Percentiles rank a stretch among this genome's conserved stretches.
Evolutionary conservation across 2,113 vertebrate genomes (phyloP).

Genomic region (Brachirus orientalis): DNA sequence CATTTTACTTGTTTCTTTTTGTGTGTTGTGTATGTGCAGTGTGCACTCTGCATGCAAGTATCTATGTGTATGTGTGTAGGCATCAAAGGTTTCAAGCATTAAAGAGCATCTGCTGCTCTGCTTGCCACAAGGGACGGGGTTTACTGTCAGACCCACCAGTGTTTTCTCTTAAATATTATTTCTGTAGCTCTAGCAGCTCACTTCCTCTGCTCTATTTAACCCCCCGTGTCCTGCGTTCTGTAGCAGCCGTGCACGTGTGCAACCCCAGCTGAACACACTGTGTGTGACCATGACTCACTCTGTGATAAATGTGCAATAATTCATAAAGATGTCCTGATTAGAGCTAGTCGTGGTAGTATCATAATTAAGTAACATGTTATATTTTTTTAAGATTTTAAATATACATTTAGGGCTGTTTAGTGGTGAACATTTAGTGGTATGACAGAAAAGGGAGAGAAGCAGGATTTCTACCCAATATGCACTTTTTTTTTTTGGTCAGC

Average conservation of each 20-base stretch:
- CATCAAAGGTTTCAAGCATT: conserved; percentile 49
- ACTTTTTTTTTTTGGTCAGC: background rate
- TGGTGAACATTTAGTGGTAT: too few species aligned
- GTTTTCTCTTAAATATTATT: conserved; percentile 34
- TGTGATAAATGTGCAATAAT: background rate
- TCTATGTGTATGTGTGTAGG: background rate
- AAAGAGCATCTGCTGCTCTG: conserved; percentile 55
- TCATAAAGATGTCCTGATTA: background rate
- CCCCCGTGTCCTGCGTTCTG: background rate
- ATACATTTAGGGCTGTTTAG: too few species aligned
- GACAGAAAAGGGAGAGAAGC: background rate
- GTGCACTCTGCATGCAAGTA: background rate
- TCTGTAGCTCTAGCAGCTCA: background rate
- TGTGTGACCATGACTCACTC: too few species aligned
- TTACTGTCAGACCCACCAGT: conserved; percentile 35
- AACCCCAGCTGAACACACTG: background rate
- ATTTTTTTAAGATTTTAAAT: too few species aligned
- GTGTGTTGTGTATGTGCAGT: conserved; percentile 3
- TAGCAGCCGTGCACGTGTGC: background rate
- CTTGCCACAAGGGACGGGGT: conserved; percentile 31
- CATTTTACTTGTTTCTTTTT: conserved; percentile 41
- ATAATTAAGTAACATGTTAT: background rate
- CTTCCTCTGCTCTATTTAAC: conserved; percentile 11
- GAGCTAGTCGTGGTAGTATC: background rate
- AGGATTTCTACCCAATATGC: background rate